Conservation (phyloP, 2,888 invertebrate genomes). For the Heptascelio sp. region DNA sequence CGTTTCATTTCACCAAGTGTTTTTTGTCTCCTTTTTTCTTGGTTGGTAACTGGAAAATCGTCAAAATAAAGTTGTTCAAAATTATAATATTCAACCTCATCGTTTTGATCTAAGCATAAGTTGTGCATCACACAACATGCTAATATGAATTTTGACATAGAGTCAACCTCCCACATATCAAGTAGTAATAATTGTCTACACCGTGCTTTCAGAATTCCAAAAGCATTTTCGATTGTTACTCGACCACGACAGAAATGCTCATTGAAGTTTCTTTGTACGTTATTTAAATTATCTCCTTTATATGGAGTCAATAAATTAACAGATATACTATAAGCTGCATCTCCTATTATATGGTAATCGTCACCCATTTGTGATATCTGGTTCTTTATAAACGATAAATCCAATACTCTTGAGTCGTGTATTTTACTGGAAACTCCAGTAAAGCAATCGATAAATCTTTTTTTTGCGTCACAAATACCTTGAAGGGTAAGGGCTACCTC, state of each 20-base stretch:
- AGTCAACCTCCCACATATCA: not conserved
- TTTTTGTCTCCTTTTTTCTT: slow-evolving; percentile 23
- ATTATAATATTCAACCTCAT: not conserved
- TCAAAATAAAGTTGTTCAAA: slow-evolving; percentile 11
- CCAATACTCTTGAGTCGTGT: slow-evolving; percentile 9
- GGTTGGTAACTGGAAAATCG: not conserved
- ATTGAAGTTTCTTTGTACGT: slow-evolving; percentile 8
- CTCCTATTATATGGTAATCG: slow-evolving; percentile 22
- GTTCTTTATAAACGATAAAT: slow-evolving; percentile 11
- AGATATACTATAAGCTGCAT: slow-evolving; percentile 23
- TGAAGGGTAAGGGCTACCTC: not conserved
- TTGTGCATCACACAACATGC: slow-evolving; percentile 10
- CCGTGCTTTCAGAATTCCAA: not conserved
- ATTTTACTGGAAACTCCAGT: slow-evolving; percentile 16
- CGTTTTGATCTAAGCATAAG: slow-evolving; percentile 16
- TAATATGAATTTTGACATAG: slow-evolving; percentile 7
- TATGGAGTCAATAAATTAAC: slow-evolving; percentile 11
- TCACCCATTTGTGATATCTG: slow-evolving; percentile 5
- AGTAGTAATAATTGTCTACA: not conserved
- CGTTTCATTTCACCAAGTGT: slow-evolving; percentile 2
- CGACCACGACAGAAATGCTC: slow-evolving; percentile 11
- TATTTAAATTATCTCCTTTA: not conserved
- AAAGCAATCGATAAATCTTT: slow-evolving; percentile 10
- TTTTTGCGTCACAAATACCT: slow-evolving; percentile 14
- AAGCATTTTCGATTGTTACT: slow-evolving; percentile 13